Evolutionary conservation across 1,140 invertebrate species (phyloP), one percentile per base, ranked within the genome.

Genomic region (Drosophila virilis): DNA sequence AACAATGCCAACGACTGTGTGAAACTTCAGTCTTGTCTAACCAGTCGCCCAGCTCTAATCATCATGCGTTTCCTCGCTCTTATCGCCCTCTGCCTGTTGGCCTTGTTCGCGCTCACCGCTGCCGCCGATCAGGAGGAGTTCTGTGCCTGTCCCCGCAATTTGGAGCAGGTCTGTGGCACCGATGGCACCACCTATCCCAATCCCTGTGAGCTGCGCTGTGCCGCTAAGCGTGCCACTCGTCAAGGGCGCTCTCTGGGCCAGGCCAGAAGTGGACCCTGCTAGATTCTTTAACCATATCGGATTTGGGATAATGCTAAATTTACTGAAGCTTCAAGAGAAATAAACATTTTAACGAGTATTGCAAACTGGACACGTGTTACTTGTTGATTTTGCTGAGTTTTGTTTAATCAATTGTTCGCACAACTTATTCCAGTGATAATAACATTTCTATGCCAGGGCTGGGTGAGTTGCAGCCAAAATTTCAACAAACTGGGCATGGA

Each of bases 181-280:
- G 81, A 92, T 50, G 46, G 22, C 22, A 8, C 8, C 0, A 91
- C 74, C 17, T 92, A 92, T 40, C n/a, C 51, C 35, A 92, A 86
- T 62, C n/a, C 28, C 15, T 92, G 91, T 51, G 66, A 76, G 13
- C 55, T 91, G 33, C 7, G 48, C 0, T 92, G 91, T 40, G 48
- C 40, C 2, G 62, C 69, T 6, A 65, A 75, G 15, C 64, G 50
- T 12, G 32, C 62, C 7, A 46, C 54, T 0, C 65, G 71, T 1
- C 32, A 71, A 7, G 81, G 84, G 33, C 73, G 70, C 33, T 54
- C 5, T 8, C 35, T 91, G n/a, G 58, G 35, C 0, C n/a, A 78
- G 1, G 28, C 37, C 13, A 79, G 54, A 28, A 2, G 55, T 0
- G 90, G 85, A 42, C n/a, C 0, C 1, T 91, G 90, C 64, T 84